Evolutionary conservation across 2,113 vertebrate species (phyloP), one percentile per base, ranked within the genome.

Genomic region (Prinia subflava): DNA sequence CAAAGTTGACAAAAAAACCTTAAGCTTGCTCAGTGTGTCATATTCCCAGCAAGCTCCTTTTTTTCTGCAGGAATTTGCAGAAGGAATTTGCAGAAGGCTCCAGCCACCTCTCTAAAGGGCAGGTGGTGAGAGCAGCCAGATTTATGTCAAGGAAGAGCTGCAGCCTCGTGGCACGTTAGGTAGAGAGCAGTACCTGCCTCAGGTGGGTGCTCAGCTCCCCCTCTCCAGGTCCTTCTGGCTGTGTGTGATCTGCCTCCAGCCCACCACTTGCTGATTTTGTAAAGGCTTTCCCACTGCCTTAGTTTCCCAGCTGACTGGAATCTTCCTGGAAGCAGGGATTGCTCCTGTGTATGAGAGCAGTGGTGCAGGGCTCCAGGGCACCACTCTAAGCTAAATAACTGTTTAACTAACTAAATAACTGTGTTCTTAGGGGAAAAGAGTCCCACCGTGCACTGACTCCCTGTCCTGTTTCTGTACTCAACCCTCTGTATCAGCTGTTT

Each of bases 401-500:
- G 13, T 33, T 65, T 39, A 39, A 39, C 39, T 39, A n/a, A n/a
- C n/a, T n/a, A n/a, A n/a, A n/a, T 7, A 11, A 13, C 7, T 33
- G 7, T 53, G 35, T 13, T 87, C 70, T 39, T 20, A 22, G 25
- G 46, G 52, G 11, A 2, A 57, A 76, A 9, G 14, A 24, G 6
- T 39, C 37, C 42, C 31, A 15, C 47, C 3, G 0, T n/a, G 44
- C 49, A 19, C 78, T 57, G 75, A 35, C 13, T 53, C 30, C 31
- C 19, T 55, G 18, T 33, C 24, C 7, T 47, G 2, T 73, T 62
- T 46, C 31, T 62, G 20, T 42, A 1, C 42, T 63, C 50, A 63
- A 0, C 76, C 16, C 42, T 22, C 27, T 71, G 21, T n/a, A 10
- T 52, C n/a, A 24, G 50, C 19, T 37, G 0, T 22, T n/a, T 23